These are phyloP conservation scores for Uropsilus gracilis DNA, from an alignment of 2,113 vertebrate genomes.

Conservation along the genomic window DNA sequence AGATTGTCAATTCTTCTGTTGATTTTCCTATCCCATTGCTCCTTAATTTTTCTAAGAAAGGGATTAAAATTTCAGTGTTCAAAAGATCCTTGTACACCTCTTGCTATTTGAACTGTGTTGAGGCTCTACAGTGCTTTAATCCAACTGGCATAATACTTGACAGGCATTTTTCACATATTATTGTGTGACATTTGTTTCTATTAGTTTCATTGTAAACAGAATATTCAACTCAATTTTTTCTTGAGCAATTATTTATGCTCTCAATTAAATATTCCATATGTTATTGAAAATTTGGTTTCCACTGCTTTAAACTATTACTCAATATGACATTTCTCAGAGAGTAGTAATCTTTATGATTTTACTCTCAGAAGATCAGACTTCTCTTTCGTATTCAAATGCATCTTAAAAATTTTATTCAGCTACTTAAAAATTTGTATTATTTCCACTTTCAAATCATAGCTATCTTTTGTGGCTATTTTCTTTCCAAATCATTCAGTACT, in stretches of 20 bases:
- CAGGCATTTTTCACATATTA: background rate
- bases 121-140: background rate
- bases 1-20: background rate
- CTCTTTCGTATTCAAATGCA: background rate
- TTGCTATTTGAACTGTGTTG: background rate
- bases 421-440: background rate
- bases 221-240: background rate
- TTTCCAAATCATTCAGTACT: background rate
- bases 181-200: background rate
- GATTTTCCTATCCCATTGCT: background rate
- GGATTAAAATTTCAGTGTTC: background rate
- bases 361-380: background rate
- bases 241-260: background rate
- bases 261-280: background rate
- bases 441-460: background rate
- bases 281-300: background rate
- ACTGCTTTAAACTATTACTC: background rate
- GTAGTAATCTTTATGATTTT: background rate
- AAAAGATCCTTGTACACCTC: background rate
- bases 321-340: background rate
- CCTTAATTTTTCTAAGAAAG: background rate
- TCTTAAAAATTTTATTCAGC: constrained; percentile 17
- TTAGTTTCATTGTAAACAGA: background rate
- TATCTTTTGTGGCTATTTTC: no score
- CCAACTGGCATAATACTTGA: background rate